phyloP scores from a whole-genome alignment of 2,113 vertebrate genomes.

The Willisornis vidua region DNA sequence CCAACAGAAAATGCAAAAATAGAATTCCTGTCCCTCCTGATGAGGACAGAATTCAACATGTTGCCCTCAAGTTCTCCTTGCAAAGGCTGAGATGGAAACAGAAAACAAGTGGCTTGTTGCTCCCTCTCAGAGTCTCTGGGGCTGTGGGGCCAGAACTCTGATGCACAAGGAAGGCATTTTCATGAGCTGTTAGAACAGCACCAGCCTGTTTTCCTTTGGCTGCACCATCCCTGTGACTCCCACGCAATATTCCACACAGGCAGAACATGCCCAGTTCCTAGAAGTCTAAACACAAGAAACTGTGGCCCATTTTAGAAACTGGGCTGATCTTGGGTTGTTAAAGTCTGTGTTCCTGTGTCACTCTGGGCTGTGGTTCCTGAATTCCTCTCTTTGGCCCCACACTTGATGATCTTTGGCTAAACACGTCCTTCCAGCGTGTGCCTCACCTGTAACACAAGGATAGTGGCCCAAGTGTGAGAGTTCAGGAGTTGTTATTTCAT shows the following conservation, averaged over 20 bases:
- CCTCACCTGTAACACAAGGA: neutral
- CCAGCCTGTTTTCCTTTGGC: constrained; percentile 49
- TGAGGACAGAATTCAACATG: neutral
- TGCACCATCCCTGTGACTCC: constrained; percentile 31
- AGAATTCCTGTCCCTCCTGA: neutral
- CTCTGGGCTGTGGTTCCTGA: neutral
- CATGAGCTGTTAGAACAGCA: constrained; percentile 52
- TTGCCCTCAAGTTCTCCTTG: neutral
- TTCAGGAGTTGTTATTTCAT: neutral
- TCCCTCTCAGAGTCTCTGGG: neutral
- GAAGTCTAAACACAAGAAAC: constrained; percentile 48
- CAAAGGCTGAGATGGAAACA: neutral
- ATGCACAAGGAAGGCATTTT: constrained; percentile 62
- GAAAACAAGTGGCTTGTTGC: neutral
- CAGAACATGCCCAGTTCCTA: constrained; percentile 28
- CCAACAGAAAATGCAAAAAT: neutral
- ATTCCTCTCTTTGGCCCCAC: neutral
- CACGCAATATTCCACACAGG: constrained; percentile 39
- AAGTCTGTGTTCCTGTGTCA: neutral
- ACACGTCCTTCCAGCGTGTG: neutral
- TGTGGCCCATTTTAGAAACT: neutral
- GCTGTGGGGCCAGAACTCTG: constrained; percentile 16
- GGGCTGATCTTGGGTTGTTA: neutral
- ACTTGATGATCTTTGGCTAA: neutral
- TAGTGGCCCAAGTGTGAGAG: neutral